Evolutionary conservation across 1,140 invertebrate species (phyloP).

Genomic region (Magallana angulata): DNA sequence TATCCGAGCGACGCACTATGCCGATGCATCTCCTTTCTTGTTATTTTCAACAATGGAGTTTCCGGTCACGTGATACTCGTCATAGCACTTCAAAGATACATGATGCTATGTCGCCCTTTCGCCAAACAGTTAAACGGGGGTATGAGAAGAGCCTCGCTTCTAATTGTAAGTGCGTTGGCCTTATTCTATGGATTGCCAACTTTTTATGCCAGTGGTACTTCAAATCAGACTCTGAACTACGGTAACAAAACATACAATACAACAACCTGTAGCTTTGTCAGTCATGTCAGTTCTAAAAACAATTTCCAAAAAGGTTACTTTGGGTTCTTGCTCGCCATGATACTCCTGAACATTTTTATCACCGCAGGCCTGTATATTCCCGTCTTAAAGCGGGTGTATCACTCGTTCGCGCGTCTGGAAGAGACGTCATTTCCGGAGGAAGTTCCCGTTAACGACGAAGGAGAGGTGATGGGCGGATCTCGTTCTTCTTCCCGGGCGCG

Average conservation of each 20-base stretch:
- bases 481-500: neutral
- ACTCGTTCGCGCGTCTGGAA: neutral
- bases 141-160: neutral
- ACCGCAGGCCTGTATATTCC: constrained; percentile 12
- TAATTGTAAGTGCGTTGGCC: neutral
- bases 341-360: neutral
- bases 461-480: neutral
- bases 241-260: neutral
- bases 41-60: constrained; percentile 14
- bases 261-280: neutral
- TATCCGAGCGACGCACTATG: neutral
- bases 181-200: neutral
- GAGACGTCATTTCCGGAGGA: neutral
- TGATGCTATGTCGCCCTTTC: constrained; percentile 14
- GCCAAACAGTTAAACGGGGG: neutral
- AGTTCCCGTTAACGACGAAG: neutral
- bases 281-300: neutral
- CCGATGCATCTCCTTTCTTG: neutral
- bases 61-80: neutral
- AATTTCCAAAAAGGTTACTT: neutral
- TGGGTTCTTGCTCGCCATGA: neutral
- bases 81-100: constrained; percentile 5
- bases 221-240: neutral
- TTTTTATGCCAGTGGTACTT: neutral
- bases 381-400: neutral